These are phyloP conservation scores for Discoglossus pictus DNA, from an alignment of 2,797 vertebrate genomes.

Conservation along the genomic window DNA sequence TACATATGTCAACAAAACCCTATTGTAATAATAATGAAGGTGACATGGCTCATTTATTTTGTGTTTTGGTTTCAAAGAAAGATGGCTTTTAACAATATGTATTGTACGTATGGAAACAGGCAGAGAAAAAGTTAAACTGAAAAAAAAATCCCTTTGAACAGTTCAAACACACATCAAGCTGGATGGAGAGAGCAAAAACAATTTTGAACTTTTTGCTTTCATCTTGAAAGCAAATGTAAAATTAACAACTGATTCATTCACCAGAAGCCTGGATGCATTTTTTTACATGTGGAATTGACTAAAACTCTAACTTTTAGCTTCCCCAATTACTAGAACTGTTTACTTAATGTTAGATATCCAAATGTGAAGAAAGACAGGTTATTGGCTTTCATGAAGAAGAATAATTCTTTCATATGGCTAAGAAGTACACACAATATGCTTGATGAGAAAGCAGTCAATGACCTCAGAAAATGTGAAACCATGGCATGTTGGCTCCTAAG, in stretches of 20 bases:
- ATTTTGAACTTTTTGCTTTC: constrained; percentile 37
- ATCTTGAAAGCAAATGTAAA: constrained; percentile 45
- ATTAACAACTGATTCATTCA: constrained; percentile 46
- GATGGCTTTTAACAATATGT: too few species aligned
- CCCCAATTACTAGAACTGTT: constrained; percentile 34
- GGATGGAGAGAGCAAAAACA: constrained; percentile 14
- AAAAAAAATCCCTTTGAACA: constrained; percentile 21
- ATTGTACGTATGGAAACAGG: constrained; percentile 9
- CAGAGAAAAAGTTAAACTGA: constrained; percentile 16
- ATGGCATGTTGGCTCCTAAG: constrained; percentile 58
- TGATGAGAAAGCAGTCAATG: constrained; percentile 44
- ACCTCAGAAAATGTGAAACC: constrained; percentile 47
- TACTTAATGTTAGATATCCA: constrained; percentile 43
- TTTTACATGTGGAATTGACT: constrained; percentile 37
- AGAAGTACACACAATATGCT: constrained; percentile 50
- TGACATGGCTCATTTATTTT: too few species aligned
- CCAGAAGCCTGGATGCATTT: constrained; percentile 26
- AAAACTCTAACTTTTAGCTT: constrained; percentile 25
- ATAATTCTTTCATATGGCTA: constrained; percentile 49
- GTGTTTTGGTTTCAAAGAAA: too few species aligned
- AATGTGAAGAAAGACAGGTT: constrained; percentile 40
- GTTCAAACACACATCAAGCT: constrained; percentile 36
- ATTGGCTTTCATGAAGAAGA: constrained; percentile 42
- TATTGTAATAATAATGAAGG: too few species aligned
- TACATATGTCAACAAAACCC: too few species aligned